These are phyloP conservation scores for Excalfactoria chinensis DNA, from an alignment of 2,113 vertebrate genomes.

Conservation along the genomic window DNA sequence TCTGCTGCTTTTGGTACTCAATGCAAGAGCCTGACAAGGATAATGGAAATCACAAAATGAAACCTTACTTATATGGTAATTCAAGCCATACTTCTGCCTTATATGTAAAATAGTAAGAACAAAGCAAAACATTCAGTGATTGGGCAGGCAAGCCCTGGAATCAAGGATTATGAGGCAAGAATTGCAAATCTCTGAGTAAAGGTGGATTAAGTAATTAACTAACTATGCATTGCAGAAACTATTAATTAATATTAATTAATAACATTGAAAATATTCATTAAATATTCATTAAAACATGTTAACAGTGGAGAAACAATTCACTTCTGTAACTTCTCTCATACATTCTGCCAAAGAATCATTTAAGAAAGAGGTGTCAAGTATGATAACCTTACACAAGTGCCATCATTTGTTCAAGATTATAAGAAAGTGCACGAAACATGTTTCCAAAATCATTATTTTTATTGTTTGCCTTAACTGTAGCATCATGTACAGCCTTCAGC, in stretches of 20 bases:
- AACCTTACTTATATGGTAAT: neutral
- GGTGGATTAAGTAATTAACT: neutral
- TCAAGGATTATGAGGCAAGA: neutral
- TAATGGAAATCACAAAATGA: neutral
- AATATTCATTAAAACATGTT: neutral
- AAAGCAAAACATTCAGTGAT: neutral
- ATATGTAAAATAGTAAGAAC: neutral
- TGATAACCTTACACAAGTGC: neutral
- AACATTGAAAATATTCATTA: neutral
- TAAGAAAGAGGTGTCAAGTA: neutral
- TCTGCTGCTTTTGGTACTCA: neutral
- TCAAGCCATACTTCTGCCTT: neutral
- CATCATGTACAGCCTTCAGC: neutral
- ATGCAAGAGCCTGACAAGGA: neutral
- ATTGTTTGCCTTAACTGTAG: slow-evolving; percentile 41
- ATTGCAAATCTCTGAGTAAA: neutral
- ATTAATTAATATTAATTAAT: too few species aligned
- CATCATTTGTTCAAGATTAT: neutral
- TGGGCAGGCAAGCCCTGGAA: neutral
- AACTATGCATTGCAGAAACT: neutral
- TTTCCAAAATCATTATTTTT: slow-evolving; percentile 32
- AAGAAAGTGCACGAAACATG: neutral
- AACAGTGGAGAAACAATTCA: neutral
- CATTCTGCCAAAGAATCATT: neutral
- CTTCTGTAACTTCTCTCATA: neutral